Evolutionary conservation across 1,140 invertebrate species (phyloP), one percentile per base, ranked within the genome.

Genomic region (Neodiprion lecontei): DNA sequence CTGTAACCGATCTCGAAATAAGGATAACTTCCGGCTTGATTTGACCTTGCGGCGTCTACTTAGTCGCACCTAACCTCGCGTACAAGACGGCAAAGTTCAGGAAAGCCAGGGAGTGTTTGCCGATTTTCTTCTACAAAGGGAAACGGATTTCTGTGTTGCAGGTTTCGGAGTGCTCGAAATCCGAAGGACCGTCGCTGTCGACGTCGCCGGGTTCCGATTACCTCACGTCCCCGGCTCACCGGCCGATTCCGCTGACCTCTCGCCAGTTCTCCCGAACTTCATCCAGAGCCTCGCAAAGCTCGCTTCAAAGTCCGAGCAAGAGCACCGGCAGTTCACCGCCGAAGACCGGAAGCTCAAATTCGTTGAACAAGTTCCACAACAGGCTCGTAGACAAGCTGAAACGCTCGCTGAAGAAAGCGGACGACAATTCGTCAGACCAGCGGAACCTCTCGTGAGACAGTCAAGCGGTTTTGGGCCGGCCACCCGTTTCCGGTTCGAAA

Each of bases 311-410:
- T 49, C 92, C 89, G 72, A 89, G 90, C 85, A 92, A 92, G 84
- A 91, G 88, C 85, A 89, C 89, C 79, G 85, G 88, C 80, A 91
- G 89, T 79, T 92, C 91, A 72, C 91, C 92, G 50, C 89, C 91
- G 40, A 90, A 90, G 78, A 89, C 88, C 68, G 89, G 89, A 69
- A 90, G 83, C 74, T 89, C 89, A 21, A 91, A 88, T 78, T 94
- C 94, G 75, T 87, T 94, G 76, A 95, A 95, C 79, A 96, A 96
- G 88, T 96, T 96, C 85, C 95, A 96, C 90, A 93, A 91, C 84
- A 91, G 94, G 75, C 90, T 96, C 80, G 93, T 96, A 76, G 95
- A 96, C 85, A 95, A 95, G 87, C 86, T 96, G 80, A 94, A 94
- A 85, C 91, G 92, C 73, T 94, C 94, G 72, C 89, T 96, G 84